A percentile compares a stretch with the other conserved stretches of the same genome.
Evolutionary conservation across 2,888 invertebrate species (phyloP).

Genomic region (Dynastes maya): DNA sequence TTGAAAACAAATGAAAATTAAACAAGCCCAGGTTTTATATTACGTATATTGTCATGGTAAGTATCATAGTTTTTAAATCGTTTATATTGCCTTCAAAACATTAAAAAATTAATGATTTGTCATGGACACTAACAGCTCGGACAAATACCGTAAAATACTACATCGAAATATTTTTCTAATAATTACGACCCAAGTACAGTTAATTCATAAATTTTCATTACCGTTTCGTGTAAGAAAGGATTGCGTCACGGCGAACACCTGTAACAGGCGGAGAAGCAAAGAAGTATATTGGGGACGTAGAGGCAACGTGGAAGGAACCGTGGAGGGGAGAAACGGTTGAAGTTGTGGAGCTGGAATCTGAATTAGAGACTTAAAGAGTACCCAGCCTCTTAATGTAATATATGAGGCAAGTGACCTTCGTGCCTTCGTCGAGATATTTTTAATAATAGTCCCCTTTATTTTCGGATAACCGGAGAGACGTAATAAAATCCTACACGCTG

Average conservation of each 20-base stretch:
- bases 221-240: conserved; percentile 31
- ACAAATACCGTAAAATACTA: conserved; percentile 36
- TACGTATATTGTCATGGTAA: too few relatives aligned
- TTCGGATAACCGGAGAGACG: conserved; percentile 55
- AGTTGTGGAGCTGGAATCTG: conserved; percentile 46
- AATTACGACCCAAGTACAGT: conserved; percentile 37
- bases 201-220: conserved; percentile 47
- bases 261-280: conserved; percentile 29
- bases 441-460: conserved; percentile 55
- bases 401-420: conserved; percentile 55
- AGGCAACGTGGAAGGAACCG: conserved; percentile 28
- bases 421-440: conserved; percentile 52
- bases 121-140: conserved; percentile 32
- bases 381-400: conserved; percentile 50
- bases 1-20: too few relatives aligned
- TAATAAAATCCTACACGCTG: conserved; percentile 56
- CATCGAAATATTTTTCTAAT: conserved; percentile 30
- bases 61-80: too few relatives aligned
- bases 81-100: background rate
- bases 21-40: too few relatives aligned
- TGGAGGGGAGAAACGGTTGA: conserved; percentile 40
- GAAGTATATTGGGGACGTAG: conserved; percentile 9
- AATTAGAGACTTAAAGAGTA: conserved; percentile 44
- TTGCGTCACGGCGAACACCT: conserved; percentile 45
- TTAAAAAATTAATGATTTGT: conserved; percentile 32